Evolutionary conservation across 2,113 vertebrate species (phyloP).

Genomic region (Tupaia tana): DNA sequence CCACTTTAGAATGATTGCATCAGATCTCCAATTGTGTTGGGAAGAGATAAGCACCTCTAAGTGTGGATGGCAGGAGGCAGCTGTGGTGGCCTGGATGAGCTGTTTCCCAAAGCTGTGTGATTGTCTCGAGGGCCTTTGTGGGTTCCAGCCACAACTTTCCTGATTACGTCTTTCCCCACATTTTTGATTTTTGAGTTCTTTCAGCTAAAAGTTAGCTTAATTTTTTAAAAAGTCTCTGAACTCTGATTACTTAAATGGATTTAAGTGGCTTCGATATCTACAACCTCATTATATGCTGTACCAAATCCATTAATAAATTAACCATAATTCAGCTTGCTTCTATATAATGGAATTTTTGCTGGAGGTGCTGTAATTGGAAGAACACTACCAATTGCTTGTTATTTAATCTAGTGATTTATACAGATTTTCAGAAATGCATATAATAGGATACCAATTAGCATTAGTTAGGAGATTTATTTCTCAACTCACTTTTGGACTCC

Average conservation of each 20-base stretch:
- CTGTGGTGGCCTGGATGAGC: no score
- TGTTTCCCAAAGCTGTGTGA: background rate
- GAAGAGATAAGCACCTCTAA: background rate
- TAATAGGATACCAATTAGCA: slow-evolving; percentile 84
- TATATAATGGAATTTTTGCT: slow-evolving; percentile 82
- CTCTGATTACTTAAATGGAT: slow-evolving; percentile 83
- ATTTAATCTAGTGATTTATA: slow-evolving; percentile 84
- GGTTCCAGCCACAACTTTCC: background rate
- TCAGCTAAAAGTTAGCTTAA: slow-evolving; percentile 74
- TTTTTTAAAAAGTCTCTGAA: slow-evolving; percentile 73
- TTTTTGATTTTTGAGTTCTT: slow-evolving; percentile 75
- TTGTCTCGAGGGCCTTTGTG: background rate
- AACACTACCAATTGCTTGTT: slow-evolving; percentile 82
- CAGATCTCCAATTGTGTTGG: background rate
- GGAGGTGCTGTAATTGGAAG: slow-evolving; percentile 83
- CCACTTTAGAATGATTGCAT: slow-evolving; percentile 37
- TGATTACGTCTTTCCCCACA: slow-evolving; percentile 61
- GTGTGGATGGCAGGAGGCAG: background rate
- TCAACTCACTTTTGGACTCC: slow-evolving; percentile 76
- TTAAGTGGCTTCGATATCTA: slow-evolving; percentile 83
- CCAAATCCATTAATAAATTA: slow-evolving; percentile 87
- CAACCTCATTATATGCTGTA: slow-evolving; percentile 82
- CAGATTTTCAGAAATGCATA: slow-evolving; percentile 74
- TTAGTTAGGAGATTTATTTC: slow-evolving; percentile 80
- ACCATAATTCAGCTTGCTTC: slow-evolving; percentile 79